Base-by-base conservation (phyloP, 1,140 invertebrate species). In the Procambarus virginalis region DNA sequence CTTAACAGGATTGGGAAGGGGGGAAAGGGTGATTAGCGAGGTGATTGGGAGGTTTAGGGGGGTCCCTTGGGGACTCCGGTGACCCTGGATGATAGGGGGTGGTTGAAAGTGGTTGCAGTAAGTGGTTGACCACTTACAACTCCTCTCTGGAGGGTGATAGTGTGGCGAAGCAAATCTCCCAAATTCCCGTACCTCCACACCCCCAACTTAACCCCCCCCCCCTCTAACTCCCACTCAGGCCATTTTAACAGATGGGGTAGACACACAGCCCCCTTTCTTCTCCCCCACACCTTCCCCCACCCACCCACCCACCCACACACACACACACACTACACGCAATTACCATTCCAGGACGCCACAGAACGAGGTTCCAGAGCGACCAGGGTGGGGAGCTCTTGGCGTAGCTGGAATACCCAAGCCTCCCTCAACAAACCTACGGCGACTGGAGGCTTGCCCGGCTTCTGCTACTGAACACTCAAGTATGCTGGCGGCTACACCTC, bases 401-500 rank as follows among this genome's bases (percentile, higher is more conserved):
- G n/a, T 73, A 22, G 68, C 81, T 83, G 64, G 46, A 83, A 83
- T 83, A 83, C 81, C 81, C 81, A 3, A 2, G 58, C 34, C 17
- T 34, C 81, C 81, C 81, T 83, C 22, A 46, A 83, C 81, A 83
- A 83, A 83, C 81, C 81, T 60, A 1, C 45, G 45, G 58, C 60
- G 81, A 83, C 55, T 64, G 81, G 64, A 64, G 81, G 81, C 81
- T 83, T 83, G 81, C 81, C 81, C 48, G 45, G 81, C 81, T 60
- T 83, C 45, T 83, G 81, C 81, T 83, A 83, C 81, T 60, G 81
- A 83, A 83, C 81, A 83, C 60, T 70, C 60, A 83, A 83, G 14
- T 70, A 83, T 83, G 60, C 60, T n/a, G 46, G 34, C 9, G 81
- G 58, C 22, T 12, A 70, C 81, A 20, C 55, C 60, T 4, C 81